These are phyloP conservation scores for Ammodytes marinus DNA, from an alignment of 2,113 vertebrate species.

Conservation along the genomic window DNA sequence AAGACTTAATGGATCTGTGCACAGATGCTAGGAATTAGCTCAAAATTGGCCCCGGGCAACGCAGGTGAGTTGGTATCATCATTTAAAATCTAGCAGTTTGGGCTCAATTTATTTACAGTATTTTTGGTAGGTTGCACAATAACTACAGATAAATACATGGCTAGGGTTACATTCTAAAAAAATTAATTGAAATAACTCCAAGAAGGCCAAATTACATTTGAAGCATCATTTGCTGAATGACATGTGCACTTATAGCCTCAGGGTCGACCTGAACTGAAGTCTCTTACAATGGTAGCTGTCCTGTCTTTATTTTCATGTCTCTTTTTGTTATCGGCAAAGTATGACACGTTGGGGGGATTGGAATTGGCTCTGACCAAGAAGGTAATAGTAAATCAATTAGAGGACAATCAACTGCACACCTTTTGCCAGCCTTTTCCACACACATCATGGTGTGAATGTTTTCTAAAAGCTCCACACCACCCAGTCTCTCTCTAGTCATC, in stretches of 20 bases:
- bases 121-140: neutral
- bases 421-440: conserved; percentile 21
- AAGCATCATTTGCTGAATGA: conserved; percentile 15
- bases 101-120: no score
- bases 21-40: conserved; percentile 14
- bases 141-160: neutral
- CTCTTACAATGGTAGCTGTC: neutral
- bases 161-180: neutral
- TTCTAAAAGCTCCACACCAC: conserved; percentile 37
- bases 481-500: conserved; percentile 5
- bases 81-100: neutral
- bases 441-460: conserved; percentile 48
- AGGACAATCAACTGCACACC: conserved; percentile 31
- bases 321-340: neutral
- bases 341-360: neutral
- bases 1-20: neutral
- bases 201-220: no score
- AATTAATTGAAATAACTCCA: neutral
- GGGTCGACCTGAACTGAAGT: conserved; percentile 18
- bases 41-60: neutral
- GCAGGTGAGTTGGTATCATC: neutral
- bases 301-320: neutral
- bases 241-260: conserved; percentile 11
- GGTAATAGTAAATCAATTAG: conserved; percentile 66
- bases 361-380: conserved; percentile 22